Base-by-base conservation (phyloP, 2,888 invertebrate genomes). In the Anorthoa munda region DNA sequence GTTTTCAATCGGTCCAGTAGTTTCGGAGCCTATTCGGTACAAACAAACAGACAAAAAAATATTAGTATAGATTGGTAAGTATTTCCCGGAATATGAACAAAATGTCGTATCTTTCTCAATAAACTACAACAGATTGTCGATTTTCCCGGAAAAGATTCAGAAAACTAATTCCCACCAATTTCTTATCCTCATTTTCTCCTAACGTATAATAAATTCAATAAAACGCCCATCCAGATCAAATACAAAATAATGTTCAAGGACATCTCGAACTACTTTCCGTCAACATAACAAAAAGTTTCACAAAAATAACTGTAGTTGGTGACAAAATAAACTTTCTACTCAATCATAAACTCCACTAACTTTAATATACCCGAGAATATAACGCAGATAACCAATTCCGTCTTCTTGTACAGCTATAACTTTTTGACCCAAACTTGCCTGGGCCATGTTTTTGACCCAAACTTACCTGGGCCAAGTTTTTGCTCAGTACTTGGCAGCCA, bases 341-440 rank as follows among this genome's bases (percentile, higher is more conserved):
- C 66, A 74, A 76, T 67, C 63, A 70, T 15, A 69, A 86, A 82
- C 66, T 74, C 26, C 26, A 56, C 76, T 74, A 75, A 79, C 81
- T 72, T 82, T 66, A 72, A 83, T 77, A 66, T 68, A 80, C 75
- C 58, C 76, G 70, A 68, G 69, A 83, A 82, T 75, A 82, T 85
- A 84, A 80, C 65, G 72, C 21, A 82, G 75, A 79, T 81, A 77
- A 82, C 81, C 85, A 88, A 87, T 88, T 82, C 71, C 67, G 68
- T 81, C 61, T 79, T 51, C 72, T 75, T 77, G 71, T 75, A 60
- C 2, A 9, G 9, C 5, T 39, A 69, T 67, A 82, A 81, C 73
- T 84, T 87, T 86, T 79, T 77, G 83, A 85, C 79, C 82, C 79
- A 53, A 79, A 73, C 72, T 50, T 72, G 48, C 39, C 61, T 63